Percentiles rank a stretch among this genome's conserved stretches.
These are phyloP conservation scores for Phalloptychus januarius DNA, from an alignment of 2,797 vertebrate genomes.

Conservation along the genomic window DNA sequence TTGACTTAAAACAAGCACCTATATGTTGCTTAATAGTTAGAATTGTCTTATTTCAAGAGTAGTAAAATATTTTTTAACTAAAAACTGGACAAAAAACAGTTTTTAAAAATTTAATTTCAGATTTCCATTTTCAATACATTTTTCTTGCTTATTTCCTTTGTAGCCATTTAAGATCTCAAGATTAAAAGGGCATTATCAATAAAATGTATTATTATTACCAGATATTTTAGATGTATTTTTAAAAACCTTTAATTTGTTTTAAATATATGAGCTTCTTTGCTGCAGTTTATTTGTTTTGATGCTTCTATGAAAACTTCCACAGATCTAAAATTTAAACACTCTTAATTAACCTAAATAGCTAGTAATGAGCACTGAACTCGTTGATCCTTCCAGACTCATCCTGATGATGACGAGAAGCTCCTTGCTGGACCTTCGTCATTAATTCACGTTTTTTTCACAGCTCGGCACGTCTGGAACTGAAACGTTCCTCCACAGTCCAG, in stretches of 20 bases:
- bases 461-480: conserved; percentile 72
- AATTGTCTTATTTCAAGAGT: no score
- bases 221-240: neutral
- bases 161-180: no score
- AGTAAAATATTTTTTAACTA: no score
- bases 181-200: no score
- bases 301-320: neutral
- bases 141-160: no score
- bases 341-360: neutral
- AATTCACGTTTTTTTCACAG: conserved; percentile 90
- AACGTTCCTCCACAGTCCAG: conserved; percentile 19
- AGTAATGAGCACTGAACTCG: neutral
- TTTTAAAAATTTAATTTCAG: no score
- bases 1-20: no score
- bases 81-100: no score
- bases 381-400: neutral
- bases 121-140: no score
- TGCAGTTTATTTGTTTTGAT: neutral
- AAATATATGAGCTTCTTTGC: neutral
- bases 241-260: neutral
- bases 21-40: no score
- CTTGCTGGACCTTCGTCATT: conserved; percentile 85
- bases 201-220: no score
- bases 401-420: conserved; percentile 69
- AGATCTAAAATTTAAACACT: neutral